Base-by-base conservation (phyloP, 1,140 invertebrate genomes). In the Drosophila persimilis region DNA sequence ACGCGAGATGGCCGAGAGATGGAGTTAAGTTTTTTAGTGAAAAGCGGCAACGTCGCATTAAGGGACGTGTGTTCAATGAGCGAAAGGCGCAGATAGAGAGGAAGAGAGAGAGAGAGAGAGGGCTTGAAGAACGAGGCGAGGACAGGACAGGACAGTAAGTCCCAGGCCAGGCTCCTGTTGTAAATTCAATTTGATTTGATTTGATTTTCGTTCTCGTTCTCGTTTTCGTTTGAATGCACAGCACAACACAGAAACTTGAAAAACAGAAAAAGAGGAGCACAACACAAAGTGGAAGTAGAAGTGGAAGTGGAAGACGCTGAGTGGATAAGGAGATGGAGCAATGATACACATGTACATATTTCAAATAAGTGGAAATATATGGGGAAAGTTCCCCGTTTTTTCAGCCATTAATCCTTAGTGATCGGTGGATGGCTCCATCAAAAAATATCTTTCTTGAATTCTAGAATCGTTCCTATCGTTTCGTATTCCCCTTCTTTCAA, bases 161-260 rank as follows among this genome's bases (percentile, higher is more conserved):
- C 35, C 13, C 35, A 56, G 24, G 39, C 24, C 24, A 26, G 5
- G 24, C 43, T 43, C 43, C 41, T 20, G 77, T 74, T 77, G 80
- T 85, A 90, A 90, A 90, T 90, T 90, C 75, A 90, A 90, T 90
- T 90, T 90, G 77, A 86, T 86, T 86, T 88, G 80, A 89, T 89
- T 89, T 89, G 85, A 89, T 89, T 89, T 89, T 90, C 85, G 71
- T 89, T 89, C 80, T 86, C 77, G 77, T 85, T 89, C 85, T 86
- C 86, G 75, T 86, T 77, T 79, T 86, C 86, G 75, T 86, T 77
- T 79, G 78, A 90, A 86, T 89, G 86, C 86, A 83, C 80, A 90
- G 35, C 35, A 11, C 9, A 35, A 11, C 35, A 43, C 59, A 65
- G 46, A 57, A 66, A 26, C n/a, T 20, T 43, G 50, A 46, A 71